Evolutionary conservation across 2,113 vertebrate species (phyloP).

Genomic region (Semnornis frantzii): DNA sequence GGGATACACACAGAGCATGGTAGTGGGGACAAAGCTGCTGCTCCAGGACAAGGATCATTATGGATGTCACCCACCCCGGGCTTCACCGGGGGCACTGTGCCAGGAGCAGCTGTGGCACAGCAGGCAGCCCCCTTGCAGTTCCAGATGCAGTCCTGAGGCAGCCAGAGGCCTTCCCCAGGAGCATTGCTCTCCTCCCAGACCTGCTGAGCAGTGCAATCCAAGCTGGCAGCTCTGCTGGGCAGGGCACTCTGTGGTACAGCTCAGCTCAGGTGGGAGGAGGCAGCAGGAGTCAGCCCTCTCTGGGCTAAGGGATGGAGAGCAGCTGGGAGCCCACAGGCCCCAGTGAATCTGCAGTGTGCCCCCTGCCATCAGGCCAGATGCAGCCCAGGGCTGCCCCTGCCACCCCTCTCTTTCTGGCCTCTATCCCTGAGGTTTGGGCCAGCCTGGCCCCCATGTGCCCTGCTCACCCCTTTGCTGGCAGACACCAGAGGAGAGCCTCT

Average conservation of each 20-base stretch:
- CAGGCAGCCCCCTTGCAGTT: not conserved
- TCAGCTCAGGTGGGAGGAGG: not conserved
- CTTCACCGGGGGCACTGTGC: not conserved
- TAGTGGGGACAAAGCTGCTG: too few species aligned
- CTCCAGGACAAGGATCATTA: too few species aligned
- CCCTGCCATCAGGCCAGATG: not conserved
- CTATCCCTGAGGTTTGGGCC: not conserved
- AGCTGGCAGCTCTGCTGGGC: rapidly evolving
- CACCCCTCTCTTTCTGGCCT: not conserved
- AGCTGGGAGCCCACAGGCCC: not conserved
- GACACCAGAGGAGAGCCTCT: not conserved
- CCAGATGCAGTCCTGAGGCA: not conserved
- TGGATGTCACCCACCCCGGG: not conserved
- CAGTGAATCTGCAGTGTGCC: not conserved
- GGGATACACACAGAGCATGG: too few species aligned
- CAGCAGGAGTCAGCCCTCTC: not conserved
- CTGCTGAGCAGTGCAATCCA: not conserved
- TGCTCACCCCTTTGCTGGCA: not conserved
- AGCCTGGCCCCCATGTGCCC: not conserved
- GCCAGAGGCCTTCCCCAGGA: not conserved
- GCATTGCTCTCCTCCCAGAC: not conserved
- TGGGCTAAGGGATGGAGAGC: not conserved
- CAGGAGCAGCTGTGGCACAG: slow-evolving; percentile 11
- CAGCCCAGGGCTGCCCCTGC: not conserved
- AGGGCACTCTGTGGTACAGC: not conserved